Evolutionary conservation across 2,888 invertebrate species (phyloP).

Genomic region (Eudemis profundana): DNA sequence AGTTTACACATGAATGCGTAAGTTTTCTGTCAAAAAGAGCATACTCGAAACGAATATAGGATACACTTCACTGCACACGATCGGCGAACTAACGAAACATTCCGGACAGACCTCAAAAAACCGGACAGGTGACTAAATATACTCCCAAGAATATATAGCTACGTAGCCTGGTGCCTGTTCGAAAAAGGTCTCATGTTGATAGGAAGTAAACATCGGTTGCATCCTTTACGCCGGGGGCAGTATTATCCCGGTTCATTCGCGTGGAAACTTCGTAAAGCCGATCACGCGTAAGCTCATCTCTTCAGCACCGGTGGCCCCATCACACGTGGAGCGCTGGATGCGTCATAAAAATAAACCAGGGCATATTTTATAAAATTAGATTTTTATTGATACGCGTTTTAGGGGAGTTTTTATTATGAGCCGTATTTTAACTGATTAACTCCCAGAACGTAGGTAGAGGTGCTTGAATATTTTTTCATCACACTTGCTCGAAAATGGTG

Average conservation of each 20-base stretch:
- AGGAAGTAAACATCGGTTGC: not conserved
- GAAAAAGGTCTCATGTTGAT: not conserved
- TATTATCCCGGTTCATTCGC: constrained; percentile 55
- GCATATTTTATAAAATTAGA: constrained; percentile 23
- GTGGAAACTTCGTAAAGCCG: constrained; percentile 63
- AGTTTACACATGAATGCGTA: no score
- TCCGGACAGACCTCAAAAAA: constrained; percentile 10
- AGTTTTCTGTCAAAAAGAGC: not conserved
- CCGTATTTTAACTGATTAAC: not conserved
- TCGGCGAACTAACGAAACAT: not conserved
- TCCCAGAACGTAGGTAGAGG: no score
- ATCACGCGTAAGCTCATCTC: constrained; percentile 64
- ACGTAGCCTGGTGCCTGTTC: constrained; percentile 13
- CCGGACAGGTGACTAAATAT: constrained; percentile 29
- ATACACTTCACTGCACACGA: constrained; percentile 32
- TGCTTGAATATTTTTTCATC: no score
- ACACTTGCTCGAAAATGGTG: no score
- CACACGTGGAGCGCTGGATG: constrained; percentile 35
- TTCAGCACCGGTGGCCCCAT: constrained; percentile 60
- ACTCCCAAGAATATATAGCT: constrained; percentile 34
- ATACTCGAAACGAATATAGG: not conserved
- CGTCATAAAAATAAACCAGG: constrained; percentile 37
- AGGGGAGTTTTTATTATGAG: not conserved
- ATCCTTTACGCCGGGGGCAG: not conserved
- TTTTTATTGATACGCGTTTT: constrained; percentile 13